These are phyloP conservation scores for Acanthis flammea DNA, from an alignment of 2,797 vertebrate species.

Conservation along the genomic window DNA sequence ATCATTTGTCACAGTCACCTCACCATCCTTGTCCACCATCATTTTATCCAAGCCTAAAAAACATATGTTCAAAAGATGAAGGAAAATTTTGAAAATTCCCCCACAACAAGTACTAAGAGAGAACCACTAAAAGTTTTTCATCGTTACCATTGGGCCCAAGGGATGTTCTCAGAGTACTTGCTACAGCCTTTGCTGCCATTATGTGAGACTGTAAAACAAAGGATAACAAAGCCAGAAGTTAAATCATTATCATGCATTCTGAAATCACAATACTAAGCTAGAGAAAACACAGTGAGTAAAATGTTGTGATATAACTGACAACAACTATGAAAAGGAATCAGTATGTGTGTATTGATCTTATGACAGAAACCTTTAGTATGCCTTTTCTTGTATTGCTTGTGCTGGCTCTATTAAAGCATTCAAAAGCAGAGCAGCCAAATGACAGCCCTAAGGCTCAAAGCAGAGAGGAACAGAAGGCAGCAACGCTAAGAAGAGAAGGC, in stretches of 20 bases:
- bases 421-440: neutral
- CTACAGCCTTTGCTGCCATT: constrained; percentile 96
- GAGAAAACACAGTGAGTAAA: fast-evolving
- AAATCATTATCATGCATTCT: fast-evolving
- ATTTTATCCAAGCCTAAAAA: constrained; percentile 95
- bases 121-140: neutral
- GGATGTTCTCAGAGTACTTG: constrained; percentile 93
- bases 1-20: constrained; percentile 97
- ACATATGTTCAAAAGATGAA: neutral
- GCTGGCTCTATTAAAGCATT: fast-evolving
- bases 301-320: neutral
- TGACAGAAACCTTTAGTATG: fast-evolving
- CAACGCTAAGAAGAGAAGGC: fast-evolving
- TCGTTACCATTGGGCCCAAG: constrained; percentile 92
- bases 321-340: fast-evolving
- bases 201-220: constrained; percentile 90
- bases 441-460: fast-evolving
- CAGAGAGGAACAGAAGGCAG: neutral
- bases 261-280: neutral
- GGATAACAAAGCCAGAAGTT: neutral
- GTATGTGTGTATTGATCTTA: neutral
- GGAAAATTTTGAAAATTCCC: neutral
- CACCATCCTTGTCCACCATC: constrained; percentile 98
- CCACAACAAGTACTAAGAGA: neutral
- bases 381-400: neutral